Base-by-base conservation (phyloP, 2,888 invertebrate species). In the Nomada lathburiana region DNA sequence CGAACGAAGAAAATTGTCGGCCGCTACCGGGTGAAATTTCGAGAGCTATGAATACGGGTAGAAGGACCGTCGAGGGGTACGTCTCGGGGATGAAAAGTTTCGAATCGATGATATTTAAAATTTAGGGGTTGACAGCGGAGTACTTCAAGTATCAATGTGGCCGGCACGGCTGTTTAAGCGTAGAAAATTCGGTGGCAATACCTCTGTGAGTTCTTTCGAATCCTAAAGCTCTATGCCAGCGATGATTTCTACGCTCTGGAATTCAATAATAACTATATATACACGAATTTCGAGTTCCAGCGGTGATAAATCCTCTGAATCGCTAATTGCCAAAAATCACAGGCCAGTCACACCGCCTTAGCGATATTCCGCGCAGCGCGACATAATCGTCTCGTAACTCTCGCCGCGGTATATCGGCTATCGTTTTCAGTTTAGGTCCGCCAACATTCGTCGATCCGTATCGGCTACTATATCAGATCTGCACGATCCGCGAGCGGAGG, bases 1-100 rank as follows among this genome's bases (percentile, higher is more conserved):
- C n/a, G 50, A 44, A n/a, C n/a, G 52, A 81, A 65, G 78, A 65
- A 75, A 64, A 65, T 78, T 67, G 69, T 80, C 84, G 53, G 29
- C 55, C n/a, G 11, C 16, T 59, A 52, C 16, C 7, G 53, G 42
- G 42, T 64, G n/a, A 55, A 72, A 23, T 72, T 72, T 64, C 23
- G 10, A 7, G 29, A 20, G 20, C n/a, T 16, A n/a, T 10, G 50
- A n/a, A n/a, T 29, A 18, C 13, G 47, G 29, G 3, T 23, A 11
- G 0, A 23, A 50, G 20, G 9, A 7, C 13, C 23, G 26, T 4
- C 23, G 9, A 2, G 2, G n/a, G 29, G 7, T 20, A 10, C 18
- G 18, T 11, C 16, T n/a, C 11, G 10, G n/a, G 26, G 50, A 26
- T 7, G n/a, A 2, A 9, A 16, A 1, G 23, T 36, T 36, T 36